Evolutionary conservation across 1,140 invertebrate genomes (phyloP).

Genomic region (Sycophila sp.): DNA sequence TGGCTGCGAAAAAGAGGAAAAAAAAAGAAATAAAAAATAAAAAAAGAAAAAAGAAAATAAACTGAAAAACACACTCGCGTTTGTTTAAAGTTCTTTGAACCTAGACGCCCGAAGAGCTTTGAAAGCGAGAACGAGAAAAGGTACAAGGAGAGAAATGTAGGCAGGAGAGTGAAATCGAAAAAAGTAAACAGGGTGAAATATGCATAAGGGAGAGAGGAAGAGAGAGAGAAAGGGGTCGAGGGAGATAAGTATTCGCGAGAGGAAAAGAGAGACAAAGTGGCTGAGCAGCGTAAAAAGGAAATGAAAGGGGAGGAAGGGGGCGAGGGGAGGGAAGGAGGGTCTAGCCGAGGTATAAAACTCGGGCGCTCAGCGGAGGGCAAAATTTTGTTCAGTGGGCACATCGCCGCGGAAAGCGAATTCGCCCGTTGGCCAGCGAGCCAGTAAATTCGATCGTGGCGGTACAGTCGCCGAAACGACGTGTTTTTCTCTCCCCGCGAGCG

Average conservation of each 20-base stretch:
- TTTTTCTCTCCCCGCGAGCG: background rate
- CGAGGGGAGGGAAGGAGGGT: background rate
- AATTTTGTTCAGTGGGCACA: constrained; percentile 48
- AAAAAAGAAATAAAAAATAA: too few species aligned
- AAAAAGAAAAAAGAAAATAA: background rate
- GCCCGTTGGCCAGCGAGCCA: constrained; percentile 52
- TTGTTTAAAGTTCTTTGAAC: constrained; percentile 15
- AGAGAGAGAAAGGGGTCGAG: background rate
- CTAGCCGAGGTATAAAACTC: background rate
- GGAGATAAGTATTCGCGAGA: background rate
- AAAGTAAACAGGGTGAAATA: constrained; percentile 26
- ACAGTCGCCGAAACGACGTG: background rate
- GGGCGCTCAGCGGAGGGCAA: constrained; percentile 39
- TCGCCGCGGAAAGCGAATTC: constrained; percentile 44
- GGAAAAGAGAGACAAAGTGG: background rate
- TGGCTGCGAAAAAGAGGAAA: too few species aligned
- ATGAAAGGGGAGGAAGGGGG: background rate
- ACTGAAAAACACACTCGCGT: background rate
- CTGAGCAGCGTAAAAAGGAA: background rate
- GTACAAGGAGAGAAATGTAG: too few species aligned
- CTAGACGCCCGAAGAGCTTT: background rate
- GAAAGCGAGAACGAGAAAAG: too few species aligned
- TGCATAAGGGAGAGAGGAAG: constrained; percentile 7
- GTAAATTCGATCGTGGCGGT: constrained; percentile 53
- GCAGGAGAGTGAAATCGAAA: constrained; percentile 26